Evolutionary conservation across 2,113 vertebrate species (phyloP), one percentile per base, ranked within the genome.

Genomic region (Oxygymnocypris stewartii): DNA sequence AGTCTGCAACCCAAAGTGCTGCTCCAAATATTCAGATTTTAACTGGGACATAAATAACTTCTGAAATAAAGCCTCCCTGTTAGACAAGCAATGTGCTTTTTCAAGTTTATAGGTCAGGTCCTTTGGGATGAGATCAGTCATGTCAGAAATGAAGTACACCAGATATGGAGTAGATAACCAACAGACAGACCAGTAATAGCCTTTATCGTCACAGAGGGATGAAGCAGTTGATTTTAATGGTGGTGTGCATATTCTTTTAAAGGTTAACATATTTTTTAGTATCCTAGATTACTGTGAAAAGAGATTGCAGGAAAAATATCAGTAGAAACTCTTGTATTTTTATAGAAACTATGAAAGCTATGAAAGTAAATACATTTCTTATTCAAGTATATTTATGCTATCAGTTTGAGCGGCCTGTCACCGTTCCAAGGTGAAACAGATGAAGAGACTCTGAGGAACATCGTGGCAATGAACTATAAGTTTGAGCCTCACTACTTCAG

Each of bases 401-500:
- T 79, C 90, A 96, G 96, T 88, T 91, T 97, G 86, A 97, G 97
- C 23, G 96, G 97, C 1, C 84, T 95, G 89, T 97, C 95, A 47
- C 96, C 95, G 0, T 96, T 97, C 92, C 96, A 96, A 91, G 95
- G 94, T 0, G 92, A 96, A 1, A 96, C 94, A 0, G 92, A 96
- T 10, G 90, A 92, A 12, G 95, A 95, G 87, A 96, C 96, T 3
- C 92, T 96, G 44, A 92, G 80, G 74, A 96, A 95, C 3, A 85
- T 96, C 0, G 84, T 95, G 4, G 89, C 90, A 0, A 87, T 95
- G 28, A 90, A 88, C 25, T 97, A 96, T 0, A 90, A 93, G 79
- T 96, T 96, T 14, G 91, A 95, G n/a, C 89, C 92, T 2, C 91
- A 31, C 1, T 88, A 89, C 87, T 96, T 96, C 88, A 92, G 91